Evolutionary conservation across 2,888 invertebrate genomes (phyloP), one percentile per base, ranked within the genome.

Genomic region (Ceraclea dissimilis): DNA sequence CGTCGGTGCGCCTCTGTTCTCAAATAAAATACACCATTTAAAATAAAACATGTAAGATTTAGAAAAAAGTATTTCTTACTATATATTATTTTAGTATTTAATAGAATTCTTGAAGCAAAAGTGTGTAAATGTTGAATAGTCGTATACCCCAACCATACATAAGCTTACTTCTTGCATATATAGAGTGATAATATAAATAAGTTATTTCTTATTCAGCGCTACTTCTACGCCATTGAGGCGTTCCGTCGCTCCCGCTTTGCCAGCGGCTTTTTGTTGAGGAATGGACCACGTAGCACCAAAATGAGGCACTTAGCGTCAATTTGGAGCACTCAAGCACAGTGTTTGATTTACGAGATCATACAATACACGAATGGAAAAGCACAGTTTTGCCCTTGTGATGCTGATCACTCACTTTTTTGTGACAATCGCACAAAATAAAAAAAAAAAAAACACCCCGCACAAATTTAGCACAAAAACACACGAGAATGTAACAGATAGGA

Each of bases 201-300:
- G 5, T 26, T 6, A 6, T 26, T 26, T 10, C 4, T 26, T 26
- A 26, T 6, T 6, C 4, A 6, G 4, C 26, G 26, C 10, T 10
- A 39, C 39, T 39, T 13, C 2, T 39, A 39, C 39, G 39, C 39
- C 39, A 13, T 56, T 55, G 57, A 59, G 61, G 59, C 60, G 56
- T 60, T 57, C 58, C 54, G 60, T 46, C 61, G 58, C 61, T 61
- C 60, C 56, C 51, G 39, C 39, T 39, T 39, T n/a, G 39, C 39
- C 39, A 39, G 39, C 16, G 39, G 39, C 39, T 39, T 39, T 39
- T n/a, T 16, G 39, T 13, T 39, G n/a, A 13, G 13, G 39, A n/a
- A n/a, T 39, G 5, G 39, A 39, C 39, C 39, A 39, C 39, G 16
- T 5, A 39, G 39, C 39, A 39, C 39, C 13, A 39, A n/a, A 39